phyloP scores from a whole-genome alignment of 2,888 invertebrate genomes.

The Margaritifera margaritifera region DNA sequence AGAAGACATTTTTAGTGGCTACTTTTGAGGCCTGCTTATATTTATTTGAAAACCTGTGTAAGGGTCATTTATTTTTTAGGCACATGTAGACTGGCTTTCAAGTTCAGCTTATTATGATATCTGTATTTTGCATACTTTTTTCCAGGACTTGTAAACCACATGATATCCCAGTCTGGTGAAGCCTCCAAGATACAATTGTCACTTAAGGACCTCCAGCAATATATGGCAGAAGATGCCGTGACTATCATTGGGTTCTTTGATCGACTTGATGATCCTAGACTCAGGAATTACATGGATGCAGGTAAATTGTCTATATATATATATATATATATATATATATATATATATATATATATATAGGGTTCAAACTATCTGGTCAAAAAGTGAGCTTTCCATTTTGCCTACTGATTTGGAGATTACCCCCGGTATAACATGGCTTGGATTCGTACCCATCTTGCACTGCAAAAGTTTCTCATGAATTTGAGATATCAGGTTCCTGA shows the following conservation, averaged over 20 bases:
- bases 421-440: no score
- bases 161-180: slow-evolving; percentile 74
- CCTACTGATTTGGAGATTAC: no score
- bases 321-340: background rate
- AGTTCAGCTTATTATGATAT: background rate
- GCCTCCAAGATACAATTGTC: slow-evolving; percentile 68
- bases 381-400: no score
- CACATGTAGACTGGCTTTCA: background rate
- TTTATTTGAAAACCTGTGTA: no score
- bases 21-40: no score
- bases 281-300: slow-evolving; percentile 73
- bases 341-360: background rate
- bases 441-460: no score
- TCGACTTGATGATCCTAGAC: slow-evolving; percentile 69
- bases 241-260: slow-evolving; percentile 76
- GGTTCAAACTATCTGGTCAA: background rate
- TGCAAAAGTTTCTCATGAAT: no score
- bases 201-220: slow-evolving; percentile 69
- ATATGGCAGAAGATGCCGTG: slow-evolving; percentile 72
- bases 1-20: no score
- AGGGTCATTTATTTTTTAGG: no score
- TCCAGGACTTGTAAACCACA: slow-evolving; percentile 75
- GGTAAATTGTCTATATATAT: slow-evolving; percentile 53
- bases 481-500: no score
- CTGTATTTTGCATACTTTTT: background rate